Base-by-base conservation (phyloP, 1,140 invertebrate species). In the Drosophila nikananu region DNA sequence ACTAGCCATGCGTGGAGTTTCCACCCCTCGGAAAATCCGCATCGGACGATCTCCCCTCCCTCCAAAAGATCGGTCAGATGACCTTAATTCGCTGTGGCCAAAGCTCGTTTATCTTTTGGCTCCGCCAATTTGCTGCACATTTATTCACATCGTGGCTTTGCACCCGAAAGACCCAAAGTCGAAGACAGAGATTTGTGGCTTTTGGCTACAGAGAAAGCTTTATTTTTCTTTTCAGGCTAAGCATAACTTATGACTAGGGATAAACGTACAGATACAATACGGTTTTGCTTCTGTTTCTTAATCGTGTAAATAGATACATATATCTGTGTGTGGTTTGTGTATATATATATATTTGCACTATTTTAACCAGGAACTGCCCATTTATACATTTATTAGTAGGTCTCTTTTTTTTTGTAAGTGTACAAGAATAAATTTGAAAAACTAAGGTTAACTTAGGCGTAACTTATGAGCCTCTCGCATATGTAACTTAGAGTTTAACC, bases 291-390 rank as follows among this genome's bases (percentile, higher is more conserved):
- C n/a, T 44, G 12, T n/a, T 68, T 61, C 61, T 72, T 52, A 62
- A 19, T 51, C 35, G 37, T 80, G 64, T 86, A 89, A 83, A 89
- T 73, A 83, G 68, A 80, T 77, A 48, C 58, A 49, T 49, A 17
- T 25, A 57, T 74, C 13, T 66, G 27, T 77, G 58, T 83, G 44
- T 72, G 39, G 35, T 5, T n/a, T n/a, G 7, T 27, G 27, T 73
- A 51, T 89, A 19, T 87, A 39, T 86, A 55, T 57, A 86, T 86
- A 89, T 87, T 87, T 87, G 84, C 84, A 87, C 84, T 87, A 79
- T 87, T 86, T 84, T n/a, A 84, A 81, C 84, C 84, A 87, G 84
- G 84, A 87, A 81, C 81, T 87, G 84, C 84, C 84, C 84, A 81
- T 90, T 71, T 48, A 76, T 57, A 59, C 66, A 48, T 51, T 13